Base-by-base conservation (phyloP, 1,140 invertebrate species). In the Microplitis mediator region DNA sequence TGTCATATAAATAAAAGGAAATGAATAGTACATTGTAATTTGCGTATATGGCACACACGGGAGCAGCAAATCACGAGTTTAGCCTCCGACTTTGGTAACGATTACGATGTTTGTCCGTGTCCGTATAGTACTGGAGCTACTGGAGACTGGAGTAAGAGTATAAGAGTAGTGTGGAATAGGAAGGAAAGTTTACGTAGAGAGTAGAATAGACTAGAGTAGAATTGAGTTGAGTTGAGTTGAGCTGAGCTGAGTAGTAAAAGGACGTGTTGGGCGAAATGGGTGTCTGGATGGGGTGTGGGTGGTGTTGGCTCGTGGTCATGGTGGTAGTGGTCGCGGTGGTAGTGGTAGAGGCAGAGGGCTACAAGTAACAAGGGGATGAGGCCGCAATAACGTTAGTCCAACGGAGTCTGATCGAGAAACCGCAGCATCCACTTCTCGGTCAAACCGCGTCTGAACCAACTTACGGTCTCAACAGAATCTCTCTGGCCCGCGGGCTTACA, bases 81-180 rank as follows among this genome's bases (percentile, higher is more conserved):
- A 50, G 45, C 63, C 50, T 14, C 63, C 51, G 16, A 32, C 39
- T 36, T 62, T 50, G 63, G 63, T 65, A 50, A 45, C 34, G 36
- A 65, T 65, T 65, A 65, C 63, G 63, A 50, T 65, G 63, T 65
- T 65, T 65, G 63, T 36, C 63, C 35, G 63, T 39, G 39, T 23
- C 23, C 23, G 23, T 23, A 23, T 23, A 23, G 23, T 23, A 23
- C 23, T 23, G 23, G 23, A 23, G 23, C 23, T 23, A 23, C 23
- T 23, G 23, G 23, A 23, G 23, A 23, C 23, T 23, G 23, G 23
- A 23, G 23, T 2, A 23, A 23, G 39, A 39, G 39, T 11, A 39
- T 6, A 39, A 39, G 39, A 39, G 39, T 39, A 39, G 35, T 36
- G 61, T 34, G 8, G 23, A n/a, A 32, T n/a, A 62, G 60, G n/a